Evolutionary conservation across 2,888 invertebrate species (phyloP), one percentile per base, ranked within the genome.

Genomic region (Ischnus inquisitorius): DNA sequence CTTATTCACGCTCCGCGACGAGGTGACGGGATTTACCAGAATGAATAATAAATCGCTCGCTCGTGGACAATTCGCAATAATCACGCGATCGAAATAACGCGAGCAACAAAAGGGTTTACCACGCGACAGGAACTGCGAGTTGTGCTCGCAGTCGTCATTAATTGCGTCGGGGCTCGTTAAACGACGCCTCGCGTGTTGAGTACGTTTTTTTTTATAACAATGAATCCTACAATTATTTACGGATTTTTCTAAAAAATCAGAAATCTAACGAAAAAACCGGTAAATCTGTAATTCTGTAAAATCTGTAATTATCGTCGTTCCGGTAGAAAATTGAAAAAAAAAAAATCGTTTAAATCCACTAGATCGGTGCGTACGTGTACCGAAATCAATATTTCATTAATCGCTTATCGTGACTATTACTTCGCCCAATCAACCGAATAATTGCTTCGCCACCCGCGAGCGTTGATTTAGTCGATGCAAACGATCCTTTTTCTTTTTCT

Each of bases 21-120:
- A 28, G 62, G 16, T 22, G 54, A 76, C 54, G 71, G 68, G 80
- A 84, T 83, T 34, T 76, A 83, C 80, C 78, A 48, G 57, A 51
- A 74, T 69, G 78, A 67, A 43, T 34, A 51, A 82, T 76, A 84
- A 82, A 81, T 78, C 65, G 75, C 67, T 64, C n/a, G 51, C 65
- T 71, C 75, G 75, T 57, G 79, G 60, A 79, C 48, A 48, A 60
- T 71, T 75, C 65, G 34, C 51, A 28, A 74, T 60, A 68, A 78
- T 74, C 68, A 3, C 12, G 48, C 46, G 16, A 57, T 74, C 67
- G 25, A 77, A 65, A 68, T 46, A n/a, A n/a, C n/a, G n/a, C n/a
- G 28, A 57, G 39, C 41, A 62, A 78, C 72, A 82, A 79, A 84
- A 79, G 79, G 28, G 8, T 75, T 51, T 43, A 22, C 41, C 82